Conservation (phyloP, 1,140 invertebrate genomes). For the Drosophila sproati region DNA sequence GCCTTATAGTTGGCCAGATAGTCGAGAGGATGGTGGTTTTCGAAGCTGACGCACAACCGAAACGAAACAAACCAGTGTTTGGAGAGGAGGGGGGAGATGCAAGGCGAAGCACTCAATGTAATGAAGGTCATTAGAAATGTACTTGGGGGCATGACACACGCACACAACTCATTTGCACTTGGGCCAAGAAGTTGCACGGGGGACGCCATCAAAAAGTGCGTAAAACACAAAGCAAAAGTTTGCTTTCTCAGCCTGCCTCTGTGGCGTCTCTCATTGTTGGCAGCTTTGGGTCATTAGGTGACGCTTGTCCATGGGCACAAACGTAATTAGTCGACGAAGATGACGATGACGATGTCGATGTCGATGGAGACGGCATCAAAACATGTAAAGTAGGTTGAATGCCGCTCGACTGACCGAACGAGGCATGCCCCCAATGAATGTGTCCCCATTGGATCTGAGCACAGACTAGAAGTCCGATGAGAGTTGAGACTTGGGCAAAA, state of each 20-base stretch:
- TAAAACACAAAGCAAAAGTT: constrained; percentile 52
- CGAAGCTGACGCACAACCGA: background rate
- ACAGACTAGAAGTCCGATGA: constrained; percentile 10
- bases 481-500: constrained; percentile 60
- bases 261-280: constrained; percentile 49
- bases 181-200: constrained; percentile 24
- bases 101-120: constrained; percentile 65
- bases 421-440: constrained; percentile 37
- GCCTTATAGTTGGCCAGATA: constrained; percentile 14
- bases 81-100: background rate
- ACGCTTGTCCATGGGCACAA: constrained; percentile 72
- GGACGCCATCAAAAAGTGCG: constrained; percentile 51
- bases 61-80: constrained; percentile 11
- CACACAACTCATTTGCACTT: constrained; percentile 58
- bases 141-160: constrained; percentile 26
- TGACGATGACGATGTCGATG: constrained; percentile 9
- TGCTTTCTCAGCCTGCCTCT: constrained; percentile 24
- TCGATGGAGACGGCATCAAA: constrained; percentile 62
- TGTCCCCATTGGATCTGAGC: constrained; percentile 17
- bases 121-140: constrained; percentile 82
- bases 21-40: background rate
- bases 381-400: constrained; percentile 75
- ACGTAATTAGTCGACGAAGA: constrained; percentile 70
- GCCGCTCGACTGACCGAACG: constrained; percentile 73
- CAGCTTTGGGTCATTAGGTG: constrained; percentile 82